Conservation (phyloP, 2,113 vertebrate genomes). For the Campylomormyrus tamandua region DNA sequence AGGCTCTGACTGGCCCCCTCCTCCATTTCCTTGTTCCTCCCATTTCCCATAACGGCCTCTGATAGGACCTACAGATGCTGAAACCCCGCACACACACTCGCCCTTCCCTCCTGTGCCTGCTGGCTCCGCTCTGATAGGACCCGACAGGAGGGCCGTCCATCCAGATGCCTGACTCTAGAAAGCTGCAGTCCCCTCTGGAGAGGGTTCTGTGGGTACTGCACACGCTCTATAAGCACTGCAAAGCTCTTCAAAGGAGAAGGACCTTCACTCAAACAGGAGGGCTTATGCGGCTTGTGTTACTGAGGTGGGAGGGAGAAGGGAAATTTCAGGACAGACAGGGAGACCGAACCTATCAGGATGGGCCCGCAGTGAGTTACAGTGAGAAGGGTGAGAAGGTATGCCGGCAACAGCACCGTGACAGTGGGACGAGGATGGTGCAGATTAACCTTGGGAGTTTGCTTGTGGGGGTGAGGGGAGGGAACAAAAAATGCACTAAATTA, state of each 20-base stretch:
- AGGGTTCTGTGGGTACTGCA: not conserved
- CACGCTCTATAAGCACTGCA: not conserved
- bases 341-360: not conserved
- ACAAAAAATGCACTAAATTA: too few species aligned
- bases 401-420: constrained; percentile 44
- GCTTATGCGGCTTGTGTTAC: not conserved
- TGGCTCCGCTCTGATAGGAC: not conserved
- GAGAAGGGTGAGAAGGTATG: not conserved
- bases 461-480: not conserved
- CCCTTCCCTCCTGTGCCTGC: not conserved
- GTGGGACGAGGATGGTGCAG: constrained; percentile 43
- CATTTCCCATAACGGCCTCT: not conserved
- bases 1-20: not conserved
- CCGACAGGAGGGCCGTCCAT: not conserved
- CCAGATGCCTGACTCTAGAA: not conserved
- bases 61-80: not conserved
- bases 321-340: not conserved
- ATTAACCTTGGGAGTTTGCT: constrained; percentile 65
- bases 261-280: not conserved
- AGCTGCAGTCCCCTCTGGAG: not conserved
- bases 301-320: not conserved
- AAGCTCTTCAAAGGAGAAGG: not conserved
- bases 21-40: not conserved
- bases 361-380: not conserved
- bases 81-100: not conserved